These are phyloP conservation scores for Hyppa rectilinea DNA, from an alignment of 2,888 invertebrate genomes.

Conservation along the genomic window DNA sequence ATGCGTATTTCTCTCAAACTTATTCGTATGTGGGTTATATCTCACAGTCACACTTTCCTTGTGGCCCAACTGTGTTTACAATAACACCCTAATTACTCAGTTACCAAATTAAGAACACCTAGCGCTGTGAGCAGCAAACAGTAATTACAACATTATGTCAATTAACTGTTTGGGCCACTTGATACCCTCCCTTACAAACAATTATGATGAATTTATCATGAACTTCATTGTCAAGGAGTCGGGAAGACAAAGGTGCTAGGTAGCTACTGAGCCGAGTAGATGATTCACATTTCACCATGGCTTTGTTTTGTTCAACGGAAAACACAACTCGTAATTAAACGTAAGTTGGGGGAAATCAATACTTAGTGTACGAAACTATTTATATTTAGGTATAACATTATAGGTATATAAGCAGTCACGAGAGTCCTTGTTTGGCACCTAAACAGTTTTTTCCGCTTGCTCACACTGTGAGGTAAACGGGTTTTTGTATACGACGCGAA, in stretches of 20 bases:
- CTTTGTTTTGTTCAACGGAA: conserved; percentile 32
- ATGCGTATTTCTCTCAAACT: conserved; percentile 16
- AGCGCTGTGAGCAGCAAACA: conserved; percentile 3
- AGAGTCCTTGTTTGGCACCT: conserved; percentile 53
- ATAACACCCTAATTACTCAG: conserved; percentile 33
- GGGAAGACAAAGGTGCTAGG: conserved; percentile 32
- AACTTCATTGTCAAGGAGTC: conserved; percentile 20
- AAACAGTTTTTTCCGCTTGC: conserved; percentile 57
- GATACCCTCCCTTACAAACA: conserved; percentile 19
- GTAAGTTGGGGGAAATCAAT: conserved; percentile 52
- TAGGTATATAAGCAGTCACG: conserved; percentile 39
- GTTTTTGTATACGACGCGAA: conserved; percentile 63
- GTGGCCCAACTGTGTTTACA: conserved; percentile 16
- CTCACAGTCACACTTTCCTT: conserved; percentile 8
- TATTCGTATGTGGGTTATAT: conserved; percentile 10
- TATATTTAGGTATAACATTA: conserved; percentile 18
- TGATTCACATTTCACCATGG: conserved; percentile 36
- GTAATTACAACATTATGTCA: conserved; percentile 32
- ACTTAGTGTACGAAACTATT: conserved; percentile 23
- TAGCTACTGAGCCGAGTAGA: conserved; percentile 25
- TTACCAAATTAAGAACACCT: conserved; percentile 35
- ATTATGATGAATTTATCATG: conserved; percentile 37
- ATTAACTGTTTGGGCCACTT: conserved; percentile 31
- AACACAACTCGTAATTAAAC: conserved; percentile 36
- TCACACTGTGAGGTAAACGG: conserved; percentile 62